These are phyloP conservation scores for Ganaspis sp. DNA, from an alignment of 1,140 invertebrate species.

Conservation along the genomic window DNA sequence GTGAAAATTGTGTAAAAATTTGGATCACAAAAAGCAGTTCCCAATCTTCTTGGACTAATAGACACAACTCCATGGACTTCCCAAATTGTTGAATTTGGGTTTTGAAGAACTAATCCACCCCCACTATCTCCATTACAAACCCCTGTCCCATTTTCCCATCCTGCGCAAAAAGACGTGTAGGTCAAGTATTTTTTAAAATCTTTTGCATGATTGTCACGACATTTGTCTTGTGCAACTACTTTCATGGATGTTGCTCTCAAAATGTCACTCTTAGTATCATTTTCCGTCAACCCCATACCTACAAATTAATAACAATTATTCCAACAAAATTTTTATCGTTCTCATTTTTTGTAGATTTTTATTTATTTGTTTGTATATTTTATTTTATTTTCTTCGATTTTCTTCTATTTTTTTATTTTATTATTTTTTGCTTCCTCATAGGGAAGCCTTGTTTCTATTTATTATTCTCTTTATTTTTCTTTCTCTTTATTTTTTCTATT, in stretches of 20 bases:
- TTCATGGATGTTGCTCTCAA: slow-evolving; percentile 62
- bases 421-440: no score
- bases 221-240: slow-evolving; percentile 63
- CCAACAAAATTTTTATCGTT: no score
- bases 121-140: slow-evolving; percentile 76
- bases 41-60: slow-evolving; percentile 69
- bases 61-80: slow-evolving; percentile 74
- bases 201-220: slow-evolving; percentile 61
- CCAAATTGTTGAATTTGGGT: slow-evolving; percentile 60
- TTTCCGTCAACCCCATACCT: slow-evolving; percentile 75
- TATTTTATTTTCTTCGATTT: no score
- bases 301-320: slow-evolving; percentile 49
- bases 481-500: no score
- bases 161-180: slow-evolving; percentile 74
- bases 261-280: slow-evolving; percentile 64
- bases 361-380: no score
- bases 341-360: no score
- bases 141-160: slow-evolving; percentile 70
- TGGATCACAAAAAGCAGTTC: slow-evolving; percentile 68
- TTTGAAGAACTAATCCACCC: slow-evolving; percentile 66
- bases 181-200: slow-evolving; percentile 75
- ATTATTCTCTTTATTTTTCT: no score
- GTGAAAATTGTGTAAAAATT: slow-evolving; percentile 73
- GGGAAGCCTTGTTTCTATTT: no score
- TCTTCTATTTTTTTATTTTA: no score